Base-by-base conservation (phyloP, 2,797 vertebrate genomes). In the Leptodactylus fallax region DNA sequence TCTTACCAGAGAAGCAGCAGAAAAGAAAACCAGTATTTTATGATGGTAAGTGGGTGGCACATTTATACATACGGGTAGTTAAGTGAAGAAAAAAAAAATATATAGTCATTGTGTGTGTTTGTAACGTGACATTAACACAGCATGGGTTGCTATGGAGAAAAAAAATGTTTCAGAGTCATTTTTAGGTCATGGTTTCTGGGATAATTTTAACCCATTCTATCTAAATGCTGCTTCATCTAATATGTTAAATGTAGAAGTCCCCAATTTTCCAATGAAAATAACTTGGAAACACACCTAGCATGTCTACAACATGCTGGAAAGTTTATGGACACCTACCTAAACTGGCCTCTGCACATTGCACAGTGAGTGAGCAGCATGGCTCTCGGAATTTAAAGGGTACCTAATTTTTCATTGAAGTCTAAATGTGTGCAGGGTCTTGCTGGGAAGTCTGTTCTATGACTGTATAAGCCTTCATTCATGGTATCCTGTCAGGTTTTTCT, bases 1-100 rank as follows among this genome's bases (percentile, higher is more conserved):
- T 83, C 86, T 86, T 83, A 58, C 74, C 23, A 23, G 65, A 19
- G 67, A 85, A 77, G 60, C 67, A 71, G 71, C 49, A 82, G 27
- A 89, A 82, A 51, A 67, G 17, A 83, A 87, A 87, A 51, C 53
- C 79, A 36, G 80, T 79, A 83, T 79, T 89, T 78, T 86, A 71
- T 72, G 76, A 58, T 72, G 69, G 78, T 87, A 89, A 83, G 88
- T 83, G 55, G 85, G 80, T 72, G 88, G 53, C 55, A 27, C 72
- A 79, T 77, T 86, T 79, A 89, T 53, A 51, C 45, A 86, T 79
- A 81, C 55, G 45, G 61, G 63, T 83, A 83, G 36, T 76, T 77
- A 88, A 84, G 77, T 79, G 51, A 85, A 78, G 58, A 85, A 79
- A 80, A 36, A 80, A 36, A 79, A 80, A 79, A 79, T n/a, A 36